phyloP scores from a whole-genome alignment of 2,797 vertebrate genomes.

The Hemitrygon akajei region DNA sequence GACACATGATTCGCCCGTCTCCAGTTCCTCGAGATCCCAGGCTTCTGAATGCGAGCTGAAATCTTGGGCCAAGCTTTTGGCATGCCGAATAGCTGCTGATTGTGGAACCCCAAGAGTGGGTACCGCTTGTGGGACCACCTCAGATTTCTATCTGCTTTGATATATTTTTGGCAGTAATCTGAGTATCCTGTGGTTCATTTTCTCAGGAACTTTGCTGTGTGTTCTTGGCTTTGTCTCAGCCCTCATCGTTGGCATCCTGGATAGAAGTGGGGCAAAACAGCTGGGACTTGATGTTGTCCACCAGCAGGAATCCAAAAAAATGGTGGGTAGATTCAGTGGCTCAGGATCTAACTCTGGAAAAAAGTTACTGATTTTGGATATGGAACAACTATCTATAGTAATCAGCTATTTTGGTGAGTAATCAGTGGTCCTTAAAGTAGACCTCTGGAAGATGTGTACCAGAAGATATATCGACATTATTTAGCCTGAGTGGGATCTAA shows the following conservation, averaged over 20 bases:
- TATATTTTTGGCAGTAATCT: neutral
- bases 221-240: slow-evolving; percentile 65
- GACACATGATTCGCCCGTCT: too few species aligned
- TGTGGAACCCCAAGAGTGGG: too few species aligned
- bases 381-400: neutral
- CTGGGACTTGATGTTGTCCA: slow-evolving; percentile 67
- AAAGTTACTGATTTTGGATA: neutral
- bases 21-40: too few species aligned
- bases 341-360: neutral
- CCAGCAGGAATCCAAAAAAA: slow-evolving; percentile 68
- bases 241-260: slow-evolving; percentile 60
- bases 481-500: neutral
- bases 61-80: too few species aligned
- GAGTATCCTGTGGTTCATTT: neutral
- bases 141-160: neutral
- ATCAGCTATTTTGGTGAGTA: neutral
- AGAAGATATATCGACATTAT: neutral
- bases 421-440: neutral
- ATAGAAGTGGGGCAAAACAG: slow-evolving; percentile 69
- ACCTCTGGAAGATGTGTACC: neutral
- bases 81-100: too few species aligned
- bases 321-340: slow-evolving; percentile 49
- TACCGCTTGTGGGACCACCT: too few species aligned
- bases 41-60: too few species aligned
- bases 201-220: slow-evolving; percentile 63